Percentiles rank a stretch among this genome's conserved stretches.
Evolutionary conservation across 2,797 vertebrate species (phyloP).

Genomic region (Petrocephalus sullivani): DNA sequence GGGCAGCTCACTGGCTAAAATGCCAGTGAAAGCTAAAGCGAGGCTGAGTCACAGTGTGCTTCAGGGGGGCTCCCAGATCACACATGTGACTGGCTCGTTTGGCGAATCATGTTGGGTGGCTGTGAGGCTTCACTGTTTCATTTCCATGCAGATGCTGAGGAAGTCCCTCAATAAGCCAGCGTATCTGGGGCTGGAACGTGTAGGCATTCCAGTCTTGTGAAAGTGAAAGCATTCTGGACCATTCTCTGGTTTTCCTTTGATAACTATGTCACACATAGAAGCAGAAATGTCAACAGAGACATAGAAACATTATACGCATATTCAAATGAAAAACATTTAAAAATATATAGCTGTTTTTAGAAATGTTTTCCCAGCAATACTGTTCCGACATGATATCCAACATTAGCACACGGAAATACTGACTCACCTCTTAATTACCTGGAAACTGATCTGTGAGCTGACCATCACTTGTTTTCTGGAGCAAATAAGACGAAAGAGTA

Average conservation of each 20-base stretch:
- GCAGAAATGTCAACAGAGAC: neutral
- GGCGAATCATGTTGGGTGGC: neutral
- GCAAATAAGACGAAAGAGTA: constrained; percentile 24
- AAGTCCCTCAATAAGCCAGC: neutral
- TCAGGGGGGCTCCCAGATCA: constrained; percentile 35
- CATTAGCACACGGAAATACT: neutral
- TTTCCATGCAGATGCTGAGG: neutral
- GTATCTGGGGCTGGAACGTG: neutral
- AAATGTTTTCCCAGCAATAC: neutral
- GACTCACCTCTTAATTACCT: constrained; percentile 36
- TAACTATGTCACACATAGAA: neutral
- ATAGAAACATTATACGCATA: neutral
- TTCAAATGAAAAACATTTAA: neutral
- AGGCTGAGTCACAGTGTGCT: constrained; percentile 56
- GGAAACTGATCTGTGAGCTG: neutral
- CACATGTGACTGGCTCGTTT: neutral
- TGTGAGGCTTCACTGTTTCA: neutral
- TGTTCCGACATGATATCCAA: neutral
- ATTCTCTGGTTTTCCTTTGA: neutral
- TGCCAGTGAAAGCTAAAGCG: constrained; percentile 64
- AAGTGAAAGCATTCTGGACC: neutral
- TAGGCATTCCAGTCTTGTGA: neutral
- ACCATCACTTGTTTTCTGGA: constrained; percentile 31
- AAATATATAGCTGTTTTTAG: neutral
- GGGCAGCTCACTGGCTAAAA: constrained; percentile 42